Evolutionary conservation across 2,113 vertebrate species (phyloP).

Genomic region (Phylloscopus trochilus): DNA sequence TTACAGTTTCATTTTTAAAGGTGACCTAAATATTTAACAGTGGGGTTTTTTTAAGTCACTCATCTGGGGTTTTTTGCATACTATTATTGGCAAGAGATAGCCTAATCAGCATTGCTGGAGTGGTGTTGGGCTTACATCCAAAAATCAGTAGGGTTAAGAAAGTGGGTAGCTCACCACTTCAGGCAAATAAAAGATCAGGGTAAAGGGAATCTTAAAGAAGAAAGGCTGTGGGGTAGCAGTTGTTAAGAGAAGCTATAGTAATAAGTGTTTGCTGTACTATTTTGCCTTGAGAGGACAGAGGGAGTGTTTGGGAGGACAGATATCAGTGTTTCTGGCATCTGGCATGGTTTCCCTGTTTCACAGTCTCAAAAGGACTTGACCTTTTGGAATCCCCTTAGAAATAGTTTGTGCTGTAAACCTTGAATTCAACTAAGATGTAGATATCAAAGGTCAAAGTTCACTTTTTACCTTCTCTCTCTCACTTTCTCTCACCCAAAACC

Average conservation of each 20-base stretch:
- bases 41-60: background rate
- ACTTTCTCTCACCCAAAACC: conserved; percentile 16
- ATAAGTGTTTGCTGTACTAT: background rate
- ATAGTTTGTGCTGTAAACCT: background rate
- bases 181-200: background rate
- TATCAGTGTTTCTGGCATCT: background rate
- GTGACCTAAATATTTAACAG: conserved; percentile 17
- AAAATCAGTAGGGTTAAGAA: background rate
- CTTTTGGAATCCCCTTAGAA: background rate
- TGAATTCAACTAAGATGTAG: background rate
- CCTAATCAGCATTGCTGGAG: background rate
- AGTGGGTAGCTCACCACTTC: background rate
- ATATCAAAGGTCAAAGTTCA: conserved; percentile 37
- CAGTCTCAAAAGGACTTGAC: background rate
- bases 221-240: background rate
- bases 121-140: background rate
- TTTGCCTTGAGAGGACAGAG: background rate
- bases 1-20: conserved; percentile 29
- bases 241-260: background rate
- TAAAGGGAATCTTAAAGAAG: background rate
- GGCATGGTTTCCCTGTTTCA: background rate
- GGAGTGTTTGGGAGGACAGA: background rate
- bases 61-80: background rate
- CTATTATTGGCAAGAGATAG: background rate
- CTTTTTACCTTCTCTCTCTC: background rate